Evolutionary conservation across 2,888 invertebrate genomes (phyloP).

Genomic region (Microplitis manilae): DNA sequence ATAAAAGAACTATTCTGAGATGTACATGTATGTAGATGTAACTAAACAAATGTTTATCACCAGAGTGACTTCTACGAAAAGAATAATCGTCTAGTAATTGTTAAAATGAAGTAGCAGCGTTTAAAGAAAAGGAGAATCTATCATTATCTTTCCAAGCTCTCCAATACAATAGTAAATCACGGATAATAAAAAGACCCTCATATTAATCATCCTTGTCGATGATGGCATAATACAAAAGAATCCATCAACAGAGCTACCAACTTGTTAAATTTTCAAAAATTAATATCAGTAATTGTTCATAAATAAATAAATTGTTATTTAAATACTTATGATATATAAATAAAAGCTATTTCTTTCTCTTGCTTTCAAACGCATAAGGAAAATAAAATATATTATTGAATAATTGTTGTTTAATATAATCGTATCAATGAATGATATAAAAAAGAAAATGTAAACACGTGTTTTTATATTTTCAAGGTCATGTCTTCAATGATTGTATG

Average conservation of each 20-base stretch:
- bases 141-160: constrained; percentile 3
- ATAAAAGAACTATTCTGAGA: neutral
- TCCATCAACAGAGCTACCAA: constrained; percentile 19
- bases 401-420: neutral
- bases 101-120: neutral
- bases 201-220: constrained; percentile 2
- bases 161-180: constrained; percentile 1
- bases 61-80: neutral
- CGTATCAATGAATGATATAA: neutral
- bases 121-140: neutral
- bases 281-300: neutral
- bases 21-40: neutral
- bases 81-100: neutral
- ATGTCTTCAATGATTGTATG: neutral
- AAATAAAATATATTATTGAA: too few species aligned
- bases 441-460: neutral
- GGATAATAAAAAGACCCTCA: constrained; percentile 15
- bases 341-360: too few species aligned
- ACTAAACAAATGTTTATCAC: neutral
- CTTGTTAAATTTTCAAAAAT: neutral
- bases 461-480: neutral
- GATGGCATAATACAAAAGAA: constrained; percentile 20
- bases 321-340: neutral
- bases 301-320: neutral
- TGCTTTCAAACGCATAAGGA: too few species aligned